phyloP scores from a whole-genome alignment of 2,113 vertebrate species.

The Phyllostomus hastatus region DNA sequence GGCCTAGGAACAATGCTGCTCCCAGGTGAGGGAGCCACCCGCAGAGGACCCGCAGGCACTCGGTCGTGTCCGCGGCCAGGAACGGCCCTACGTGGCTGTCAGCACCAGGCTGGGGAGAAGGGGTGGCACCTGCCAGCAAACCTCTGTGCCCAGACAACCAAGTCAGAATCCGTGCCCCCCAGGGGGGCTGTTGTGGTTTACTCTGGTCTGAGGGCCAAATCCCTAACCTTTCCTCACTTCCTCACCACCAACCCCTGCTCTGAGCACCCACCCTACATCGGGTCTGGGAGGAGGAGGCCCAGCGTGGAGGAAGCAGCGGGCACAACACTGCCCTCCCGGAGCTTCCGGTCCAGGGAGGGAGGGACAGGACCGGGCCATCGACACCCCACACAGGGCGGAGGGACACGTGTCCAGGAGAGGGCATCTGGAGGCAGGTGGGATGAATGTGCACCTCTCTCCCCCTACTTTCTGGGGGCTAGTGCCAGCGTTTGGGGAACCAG shows the following conservation, averaged over 20 bases:
- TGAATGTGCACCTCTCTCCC: not conserved
- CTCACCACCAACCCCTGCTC: not conserved
- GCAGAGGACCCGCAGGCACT: not conserved
- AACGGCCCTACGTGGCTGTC: rapidly evolving
- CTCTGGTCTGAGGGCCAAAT: not conserved
- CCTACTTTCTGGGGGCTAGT: not conserved
- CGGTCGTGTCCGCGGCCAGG: no score
- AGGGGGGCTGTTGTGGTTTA: rapidly evolving
- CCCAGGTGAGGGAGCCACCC: rapidly evolving
- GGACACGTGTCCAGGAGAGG: not conserved
- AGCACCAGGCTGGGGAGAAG: rapidly evolving
- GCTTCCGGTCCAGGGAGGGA: not conserved
- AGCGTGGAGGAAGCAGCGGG: rapidly evolving
- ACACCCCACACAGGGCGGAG: rapidly evolving
- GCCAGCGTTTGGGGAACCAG: not conserved
- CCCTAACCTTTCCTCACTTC: not conserved
- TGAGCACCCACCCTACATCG: not conserved
- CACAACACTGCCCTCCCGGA: not conserved
- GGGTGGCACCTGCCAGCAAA: not conserved
- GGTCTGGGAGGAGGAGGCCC: not conserved
- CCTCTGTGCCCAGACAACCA: not conserved
- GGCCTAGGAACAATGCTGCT: not conserved
- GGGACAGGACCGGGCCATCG: not conserved
- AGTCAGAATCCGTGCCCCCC: not conserved
- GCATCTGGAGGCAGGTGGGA: not conserved